Conservation (phyloP, 2,888 invertebrate species). For the Polia nebulosa region DNA sequence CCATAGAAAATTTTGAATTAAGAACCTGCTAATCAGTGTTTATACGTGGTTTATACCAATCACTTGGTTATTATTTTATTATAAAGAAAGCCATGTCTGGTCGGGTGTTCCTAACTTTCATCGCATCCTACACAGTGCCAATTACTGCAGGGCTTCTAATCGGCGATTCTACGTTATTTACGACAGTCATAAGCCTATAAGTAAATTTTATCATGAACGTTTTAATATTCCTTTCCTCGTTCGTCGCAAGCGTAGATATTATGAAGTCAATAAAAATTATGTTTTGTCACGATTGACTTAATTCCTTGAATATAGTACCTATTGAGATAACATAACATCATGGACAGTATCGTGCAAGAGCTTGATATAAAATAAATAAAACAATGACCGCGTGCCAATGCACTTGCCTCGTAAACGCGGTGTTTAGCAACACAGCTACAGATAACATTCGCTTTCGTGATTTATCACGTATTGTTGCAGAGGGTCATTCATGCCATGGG, state of each 20-base stretch:
- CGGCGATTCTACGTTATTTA: conserved; percentile 19
- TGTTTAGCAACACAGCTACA: conserved; percentile 28
- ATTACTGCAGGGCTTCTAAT: conserved; percentile 1
- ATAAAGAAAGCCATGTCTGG: not conserved
- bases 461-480: conserved; percentile 21
- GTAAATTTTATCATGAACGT: conserved; percentile 17
- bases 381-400: conserved; percentile 5
- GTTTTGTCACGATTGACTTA: conserved; percentile 8
- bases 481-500: too few species aligned
- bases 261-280: conserved; percentile 22
- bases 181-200: not conserved
- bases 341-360: not conserved
- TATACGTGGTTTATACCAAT: too few species aligned
- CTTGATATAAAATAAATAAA: conserved; percentile 19
- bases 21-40: too few species aligned
- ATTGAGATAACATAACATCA: conserved; percentile 15
- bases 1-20: not conserved
- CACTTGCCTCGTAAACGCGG: conserved; percentile 7
- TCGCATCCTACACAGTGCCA: not conserved
- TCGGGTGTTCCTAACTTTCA: not conserved
- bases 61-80: too few species aligned
- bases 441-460: conserved; percentile 28
- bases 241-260: not conserved
- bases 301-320: not conserved
- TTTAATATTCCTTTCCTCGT: conserved; percentile 16